Evolutionary conservation across 2,888 invertebrate genomes (phyloP).

Genomic region (Agrochola macilenta): DNA sequence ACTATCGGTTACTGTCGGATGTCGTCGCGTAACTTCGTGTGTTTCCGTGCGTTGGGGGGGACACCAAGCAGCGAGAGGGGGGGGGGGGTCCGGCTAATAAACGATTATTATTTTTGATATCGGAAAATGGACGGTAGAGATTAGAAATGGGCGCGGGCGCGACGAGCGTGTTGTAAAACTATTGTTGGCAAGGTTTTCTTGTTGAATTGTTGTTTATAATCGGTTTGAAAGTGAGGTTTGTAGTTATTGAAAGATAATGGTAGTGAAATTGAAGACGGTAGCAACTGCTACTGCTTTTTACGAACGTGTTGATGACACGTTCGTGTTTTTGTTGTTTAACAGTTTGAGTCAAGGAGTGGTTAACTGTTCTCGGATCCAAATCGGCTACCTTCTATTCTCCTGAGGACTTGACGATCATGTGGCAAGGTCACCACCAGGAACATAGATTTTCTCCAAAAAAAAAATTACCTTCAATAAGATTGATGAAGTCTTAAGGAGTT

Average conservation of each 20-base stretch:
- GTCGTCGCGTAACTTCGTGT: constrained; percentile 86
- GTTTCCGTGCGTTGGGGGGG: constrained; percentile 77
- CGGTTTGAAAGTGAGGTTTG: constrained; percentile 2
- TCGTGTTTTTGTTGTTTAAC: not conserved
- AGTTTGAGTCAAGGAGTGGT: too few relatives aligned
- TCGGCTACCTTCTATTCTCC: too few relatives aligned
- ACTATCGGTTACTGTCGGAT: constrained; percentile 84
- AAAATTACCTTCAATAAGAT: too few relatives aligned
- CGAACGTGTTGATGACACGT: too few relatives aligned
- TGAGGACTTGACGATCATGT: not conserved
- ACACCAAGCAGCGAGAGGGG: constrained; percentile 16
- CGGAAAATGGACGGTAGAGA: constrained; percentile 53
- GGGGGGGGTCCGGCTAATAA: constrained; percentile 62
- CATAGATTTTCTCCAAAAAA: not conserved
- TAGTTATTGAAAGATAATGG: not conserved
- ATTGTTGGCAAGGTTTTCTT: constrained; percentile 2
- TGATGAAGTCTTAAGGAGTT: too few relatives aligned
- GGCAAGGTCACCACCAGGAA: not conserved
- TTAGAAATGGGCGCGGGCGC: constrained; percentile 46
- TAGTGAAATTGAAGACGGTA: not conserved
- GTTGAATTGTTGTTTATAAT: constrained; percentile 7
- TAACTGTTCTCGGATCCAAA: too few relatives aligned
- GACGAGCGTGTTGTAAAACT: constrained; percentile 6
- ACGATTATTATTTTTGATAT: constrained; percentile 72
- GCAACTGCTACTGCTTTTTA: not conserved